Conservation (phyloP, 1,140 invertebrate species). For the Drosophila auraria region DNA sequence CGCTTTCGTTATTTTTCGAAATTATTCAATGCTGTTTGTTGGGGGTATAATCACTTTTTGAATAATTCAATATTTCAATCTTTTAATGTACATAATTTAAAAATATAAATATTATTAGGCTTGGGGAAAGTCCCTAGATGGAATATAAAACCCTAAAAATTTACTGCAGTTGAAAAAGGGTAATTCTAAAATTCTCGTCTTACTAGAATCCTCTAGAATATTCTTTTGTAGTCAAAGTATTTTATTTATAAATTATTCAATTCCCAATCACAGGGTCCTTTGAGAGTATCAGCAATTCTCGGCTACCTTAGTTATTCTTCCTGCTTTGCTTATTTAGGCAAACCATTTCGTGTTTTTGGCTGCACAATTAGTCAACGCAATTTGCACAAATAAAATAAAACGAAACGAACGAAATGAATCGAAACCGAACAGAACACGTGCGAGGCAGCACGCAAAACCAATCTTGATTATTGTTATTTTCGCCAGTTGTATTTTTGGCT, state of each 20-base stretch:
- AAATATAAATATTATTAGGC: too few species aligned
- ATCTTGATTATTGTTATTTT: slow-evolving; percentile 67
- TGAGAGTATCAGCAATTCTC: slow-evolving; percentile 10
- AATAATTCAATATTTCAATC: background rate
- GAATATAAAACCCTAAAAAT: background rate
- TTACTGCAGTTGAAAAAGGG: background rate
- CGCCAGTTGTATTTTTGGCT: slow-evolving; percentile 59
- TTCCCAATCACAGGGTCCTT: background rate
- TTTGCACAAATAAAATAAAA: slow-evolving; percentile 59
- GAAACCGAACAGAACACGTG: slow-evolving; percentile 28
- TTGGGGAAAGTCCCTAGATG: background rate
- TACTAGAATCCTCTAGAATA: background rate
- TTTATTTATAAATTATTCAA: background rate
- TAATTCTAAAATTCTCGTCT: too few species aligned
- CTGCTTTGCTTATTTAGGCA: slow-evolving; percentile 40
- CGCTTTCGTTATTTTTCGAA: slow-evolving; percentile 26
- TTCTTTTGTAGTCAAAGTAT: too few species aligned
- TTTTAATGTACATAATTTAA: background rate
- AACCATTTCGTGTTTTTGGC: slow-evolving; percentile 46
- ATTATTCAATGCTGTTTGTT: slow-evolving; percentile 21
- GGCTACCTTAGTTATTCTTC: background rate
- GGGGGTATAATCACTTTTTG: background rate
- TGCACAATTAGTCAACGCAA: slow-evolving; percentile 70
- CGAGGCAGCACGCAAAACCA: slow-evolving; percentile 23
- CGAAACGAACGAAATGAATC: slow-evolving; percentile 25